These are phyloP conservation scores for Germaria angustata DNA, from an alignment of 2,888 invertebrate genomes.

Conservation along the genomic window DNA sequence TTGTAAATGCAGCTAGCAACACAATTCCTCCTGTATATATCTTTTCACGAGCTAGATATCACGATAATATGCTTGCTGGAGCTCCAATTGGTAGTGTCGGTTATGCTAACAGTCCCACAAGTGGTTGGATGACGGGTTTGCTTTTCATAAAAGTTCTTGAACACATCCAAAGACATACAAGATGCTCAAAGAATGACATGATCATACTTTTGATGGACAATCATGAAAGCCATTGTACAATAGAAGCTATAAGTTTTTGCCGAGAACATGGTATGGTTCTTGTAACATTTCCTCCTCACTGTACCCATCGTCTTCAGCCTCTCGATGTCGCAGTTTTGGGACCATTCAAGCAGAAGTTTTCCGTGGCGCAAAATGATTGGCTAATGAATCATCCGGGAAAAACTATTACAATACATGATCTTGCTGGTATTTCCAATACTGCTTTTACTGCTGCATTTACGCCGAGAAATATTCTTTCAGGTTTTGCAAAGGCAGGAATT, in stretches of 20 bases:
- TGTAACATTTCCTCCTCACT: constrained; percentile 48
- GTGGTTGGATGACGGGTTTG: constrained; percentile 48
- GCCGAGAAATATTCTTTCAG: constrained; percentile 42
- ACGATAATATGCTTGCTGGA: constrained; percentile 8
- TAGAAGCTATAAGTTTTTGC: constrained; percentile 31
- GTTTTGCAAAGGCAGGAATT: constrained; percentile 44
- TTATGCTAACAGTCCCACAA: constrained; percentile 24
- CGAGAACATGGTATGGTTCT: constrained; percentile 43
- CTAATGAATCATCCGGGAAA: constrained; percentile 52
- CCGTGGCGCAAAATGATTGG: constrained; percentile 46
- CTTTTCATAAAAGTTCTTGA: constrained; percentile 53
- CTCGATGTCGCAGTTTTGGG: constrained; percentile 34
- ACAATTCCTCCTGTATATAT: constrained; percentile 57
- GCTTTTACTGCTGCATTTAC: constrained; percentile 47
- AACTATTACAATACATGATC: constrained; percentile 56
- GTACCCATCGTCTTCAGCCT: constrained; percentile 23
- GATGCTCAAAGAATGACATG: constrained; percentile 43
- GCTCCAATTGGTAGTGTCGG: constrained; percentile 42
- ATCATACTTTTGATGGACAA: constrained; percentile 56
- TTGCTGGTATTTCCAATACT: constrained; percentile 46
- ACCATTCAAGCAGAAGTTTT: constrained; percentile 49
- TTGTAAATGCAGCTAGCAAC: constrained; percentile 53
- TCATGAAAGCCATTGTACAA: constrained; percentile 42
- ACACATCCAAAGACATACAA: constrained; percentile 52
- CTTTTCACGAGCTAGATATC: constrained; percentile 43